Conservation (phyloP, 2,888 invertebrate genomes). For the Cephonodes hylas region DNA sequence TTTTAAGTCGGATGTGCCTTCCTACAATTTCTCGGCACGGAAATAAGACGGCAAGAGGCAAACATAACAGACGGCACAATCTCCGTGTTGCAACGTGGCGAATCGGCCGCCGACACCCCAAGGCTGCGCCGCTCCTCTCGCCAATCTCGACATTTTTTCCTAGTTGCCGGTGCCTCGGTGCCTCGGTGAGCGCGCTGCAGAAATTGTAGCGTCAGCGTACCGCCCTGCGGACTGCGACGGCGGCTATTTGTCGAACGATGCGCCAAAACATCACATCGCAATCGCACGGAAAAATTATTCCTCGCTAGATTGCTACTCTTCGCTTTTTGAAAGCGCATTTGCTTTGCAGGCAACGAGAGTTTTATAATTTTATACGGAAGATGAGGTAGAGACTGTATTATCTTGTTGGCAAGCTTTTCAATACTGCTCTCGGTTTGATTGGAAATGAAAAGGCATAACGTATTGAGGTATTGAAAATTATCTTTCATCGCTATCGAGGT, state of each 20-base stretch:
- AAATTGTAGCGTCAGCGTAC: slow-evolving; percentile 72
- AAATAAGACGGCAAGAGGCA: slow-evolving; percentile 76
- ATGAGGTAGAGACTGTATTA: slow-evolving; percentile 70
- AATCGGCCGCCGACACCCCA: slow-evolving; percentile 70
- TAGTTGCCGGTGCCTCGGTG: slow-evolving; percentile 48
- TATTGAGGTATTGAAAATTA: slow-evolving; percentile 26
- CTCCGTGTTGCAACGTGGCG: slow-evolving; percentile 74
- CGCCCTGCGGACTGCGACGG: slow-evolving; percentile 70
- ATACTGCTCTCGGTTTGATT: slow-evolving; percentile 67
- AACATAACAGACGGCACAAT: slow-evolving; percentile 76
- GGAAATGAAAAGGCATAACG: slow-evolving; percentile 37
- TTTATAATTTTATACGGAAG: slow-evolving; percentile 63
- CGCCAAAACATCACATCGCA: slow-evolving; percentile 78
- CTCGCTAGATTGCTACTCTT: slow-evolving; percentile 68
- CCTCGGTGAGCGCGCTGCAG: slow-evolving; percentile 49
- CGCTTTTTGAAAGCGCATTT: slow-evolving; percentile 71
- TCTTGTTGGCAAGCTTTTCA: slow-evolving; percentile 71
- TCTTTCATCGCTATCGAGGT: slow-evolving; percentile 22
- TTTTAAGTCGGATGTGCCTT: slow-evolving; percentile 60
- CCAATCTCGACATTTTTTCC: slow-evolving; percentile 76
- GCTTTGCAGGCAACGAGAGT: slow-evolving; percentile 60
- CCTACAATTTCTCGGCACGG: slow-evolving; percentile 65
- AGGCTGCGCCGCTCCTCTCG: slow-evolving; percentile 62
- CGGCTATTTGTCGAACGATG: slow-evolving; percentile 75
- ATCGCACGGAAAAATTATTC: slow-evolving; percentile 77